These are phyloP conservation scores for Oikopleura dioica DNA, from an alignment of 23 tunicate species.

Conservation along the genomic window DNA sequence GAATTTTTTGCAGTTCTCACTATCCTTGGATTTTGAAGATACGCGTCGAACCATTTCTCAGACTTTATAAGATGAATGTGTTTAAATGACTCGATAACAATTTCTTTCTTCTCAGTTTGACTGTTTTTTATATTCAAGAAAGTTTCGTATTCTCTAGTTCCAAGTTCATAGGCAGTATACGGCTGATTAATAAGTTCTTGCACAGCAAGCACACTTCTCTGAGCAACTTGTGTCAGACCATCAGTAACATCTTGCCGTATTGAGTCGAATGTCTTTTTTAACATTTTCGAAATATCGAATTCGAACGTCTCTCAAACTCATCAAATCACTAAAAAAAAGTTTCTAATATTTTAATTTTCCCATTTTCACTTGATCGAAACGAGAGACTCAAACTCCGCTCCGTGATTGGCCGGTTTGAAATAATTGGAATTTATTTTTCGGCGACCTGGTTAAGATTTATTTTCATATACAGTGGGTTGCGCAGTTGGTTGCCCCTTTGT, in stretches of 20 bases:
- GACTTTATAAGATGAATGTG: background rate
- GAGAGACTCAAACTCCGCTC: no score
- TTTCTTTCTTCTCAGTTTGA: background rate
- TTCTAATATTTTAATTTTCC: no score
- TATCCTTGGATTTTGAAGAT: background rate
- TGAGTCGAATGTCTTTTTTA: background rate
- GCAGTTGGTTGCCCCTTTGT: no score
- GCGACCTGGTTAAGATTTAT: no score
- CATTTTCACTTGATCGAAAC: no score
- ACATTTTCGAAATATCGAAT: no score
- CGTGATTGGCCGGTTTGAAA: no score
- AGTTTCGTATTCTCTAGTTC: background rate
- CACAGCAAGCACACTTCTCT: background rate
- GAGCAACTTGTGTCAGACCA: background rate
- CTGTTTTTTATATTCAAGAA: background rate
- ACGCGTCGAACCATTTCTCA: background rate
- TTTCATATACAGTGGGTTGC: no score
- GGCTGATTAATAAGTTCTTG: background rate
- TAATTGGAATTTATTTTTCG: no score
- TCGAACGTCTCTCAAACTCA: no score
- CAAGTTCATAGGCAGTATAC: background rate
- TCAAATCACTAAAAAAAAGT: no score
- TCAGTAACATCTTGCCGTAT: background rate
- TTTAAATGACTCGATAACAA: background rate
- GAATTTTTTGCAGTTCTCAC: no score